A percentile compares a stretch with the other conserved stretches of the same genome.
phyloP scores from a whole-genome alignment of 2,113 vertebrate species.

The Oreocharis arfaki region DNA sequence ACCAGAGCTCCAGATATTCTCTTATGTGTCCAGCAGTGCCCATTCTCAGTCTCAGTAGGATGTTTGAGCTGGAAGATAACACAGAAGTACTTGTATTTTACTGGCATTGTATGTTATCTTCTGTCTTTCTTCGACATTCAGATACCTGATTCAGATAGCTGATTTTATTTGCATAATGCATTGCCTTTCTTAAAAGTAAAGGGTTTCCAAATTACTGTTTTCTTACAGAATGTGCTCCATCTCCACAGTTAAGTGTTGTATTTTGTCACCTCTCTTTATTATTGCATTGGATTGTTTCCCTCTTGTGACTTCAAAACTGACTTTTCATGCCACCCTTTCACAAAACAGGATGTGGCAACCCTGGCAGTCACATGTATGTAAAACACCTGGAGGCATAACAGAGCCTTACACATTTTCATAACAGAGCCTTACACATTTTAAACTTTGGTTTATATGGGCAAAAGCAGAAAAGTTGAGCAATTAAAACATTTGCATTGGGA shows the following conservation, averaged over 20 bases:
- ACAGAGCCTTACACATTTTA: background rate
- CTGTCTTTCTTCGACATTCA: background rate
- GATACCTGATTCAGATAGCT: background rate
- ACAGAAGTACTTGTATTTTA: background rate
- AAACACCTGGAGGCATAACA: background rate
- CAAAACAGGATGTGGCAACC: background rate
- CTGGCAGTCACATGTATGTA: background rate
- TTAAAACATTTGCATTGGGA: background rate
- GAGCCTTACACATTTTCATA: background rate
- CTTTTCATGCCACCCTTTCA: background rate
- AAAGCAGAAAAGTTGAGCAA: background rate
- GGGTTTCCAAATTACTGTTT: background rate
- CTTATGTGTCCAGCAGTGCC: background rate
- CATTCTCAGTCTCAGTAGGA: background rate
- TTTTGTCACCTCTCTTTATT: background rate
- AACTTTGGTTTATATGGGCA: background rate
- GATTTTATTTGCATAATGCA: background rate
- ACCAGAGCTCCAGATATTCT: accelerated
- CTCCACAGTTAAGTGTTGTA: background rate
- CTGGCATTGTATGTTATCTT: background rate
- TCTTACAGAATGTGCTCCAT: background rate
- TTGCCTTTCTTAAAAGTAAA: background rate
- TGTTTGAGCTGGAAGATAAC: background rate
- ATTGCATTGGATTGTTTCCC: background rate
- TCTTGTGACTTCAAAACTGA: background rate